Evolutionary conservation across 92 coral and sea anemone genomes (phyloP), one percentile per base, ranked within the genome.

Genomic region (Galaxea fascicularis): DNA sequence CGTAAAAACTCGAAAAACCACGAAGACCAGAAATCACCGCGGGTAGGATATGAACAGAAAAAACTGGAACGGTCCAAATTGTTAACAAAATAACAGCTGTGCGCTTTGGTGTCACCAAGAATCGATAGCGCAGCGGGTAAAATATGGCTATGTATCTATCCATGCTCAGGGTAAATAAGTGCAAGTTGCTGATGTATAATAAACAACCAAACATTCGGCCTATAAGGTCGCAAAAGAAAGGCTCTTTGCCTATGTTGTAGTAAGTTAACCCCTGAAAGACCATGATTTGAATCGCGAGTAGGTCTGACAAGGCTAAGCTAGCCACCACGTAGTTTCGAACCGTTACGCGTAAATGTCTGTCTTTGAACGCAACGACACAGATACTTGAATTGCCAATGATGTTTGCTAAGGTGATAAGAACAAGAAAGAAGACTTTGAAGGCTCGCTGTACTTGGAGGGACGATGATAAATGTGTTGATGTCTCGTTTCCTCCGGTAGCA

Each of bases 131-230:
- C 47, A 91, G 76, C 4, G 94, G 94, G 64, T 82, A 91, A 60
- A 91, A 91, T 65, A 91, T 87, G 13, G 94, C 94, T n/a, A 91
- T 70, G 31, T 91, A 87, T 60, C 89, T 87, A 64, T 91, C 94
- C 53, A 84, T 66, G 66, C 94, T 91, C 69, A 91, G 59, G 28
- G 80, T 49, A 51, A 87, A 87, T 65, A 91, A 76, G 63, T 91
- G 94, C 68, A 91, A 84, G 17, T 73, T 82, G 66, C 91, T 91
- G 71, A 91, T 66, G 54, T 87, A 87, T 25, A 91, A 41, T 62
- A 91, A 78, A 24, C 66, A 25, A 46, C 79, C 73, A 73, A 82
- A 87, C 8, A 87, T 69, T 39, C 75, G 66, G 15, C 89, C 87
- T 51, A 91, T 78, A 14, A 73, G 74, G 5, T 18, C 52, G 44